Percentiles rank a stretch among this genome's conserved stretches.
These are phyloP conservation scores for Fabriciana adippe DNA, from an alignment of 2,888 invertebrate genomes.

Conservation along the genomic window DNA sequence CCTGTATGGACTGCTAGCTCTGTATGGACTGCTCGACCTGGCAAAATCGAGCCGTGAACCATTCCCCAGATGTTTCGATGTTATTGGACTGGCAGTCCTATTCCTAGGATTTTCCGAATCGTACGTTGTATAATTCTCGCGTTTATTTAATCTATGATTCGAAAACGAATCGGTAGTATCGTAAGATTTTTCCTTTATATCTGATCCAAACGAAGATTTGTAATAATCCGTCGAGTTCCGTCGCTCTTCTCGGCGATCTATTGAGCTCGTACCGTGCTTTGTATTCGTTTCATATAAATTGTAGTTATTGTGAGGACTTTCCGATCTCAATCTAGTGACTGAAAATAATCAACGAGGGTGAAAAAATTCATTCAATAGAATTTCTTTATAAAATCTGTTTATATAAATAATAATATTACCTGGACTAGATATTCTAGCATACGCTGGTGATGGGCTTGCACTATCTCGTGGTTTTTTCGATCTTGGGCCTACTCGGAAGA, in stretches of 20 bases:
- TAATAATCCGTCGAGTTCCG: constrained; percentile 73
- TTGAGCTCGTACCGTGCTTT: constrained; percentile 66
- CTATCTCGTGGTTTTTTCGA: constrained; percentile 77
- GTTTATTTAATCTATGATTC: constrained; percentile 64
- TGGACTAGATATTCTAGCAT: constrained; percentile 80
- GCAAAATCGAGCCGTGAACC: constrained; percentile 75
- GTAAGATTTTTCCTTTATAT: constrained; percentile 70
- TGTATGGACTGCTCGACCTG: constrained; percentile 70
- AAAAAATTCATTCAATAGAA: constrained; percentile 11
- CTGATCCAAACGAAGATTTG: constrained; percentile 66
- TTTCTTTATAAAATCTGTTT: neutral
- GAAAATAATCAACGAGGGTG: constrained; percentile 45
- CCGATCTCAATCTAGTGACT: constrained; percentile 74
- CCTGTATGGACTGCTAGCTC: constrained; percentile 65
- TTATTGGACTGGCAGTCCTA: constrained; percentile 75
- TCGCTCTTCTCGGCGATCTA: constrained; percentile 72
- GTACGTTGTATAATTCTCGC: constrained; percentile 63
- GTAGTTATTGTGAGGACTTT: constrained; percentile 74
- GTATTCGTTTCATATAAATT: constrained; percentile 67
- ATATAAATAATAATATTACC: constrained; percentile 50
- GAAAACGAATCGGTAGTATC: constrained; percentile 76
- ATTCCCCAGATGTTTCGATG: constrained; percentile 79
- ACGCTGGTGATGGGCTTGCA: constrained; percentile 74
- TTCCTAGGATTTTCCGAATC: constrained; percentile 75
- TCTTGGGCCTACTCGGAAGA: constrained; percentile 91